phyloP scores from a whole-genome alignment of 2,113 vertebrate species.

The Paraplagusia blochii region DNA sequence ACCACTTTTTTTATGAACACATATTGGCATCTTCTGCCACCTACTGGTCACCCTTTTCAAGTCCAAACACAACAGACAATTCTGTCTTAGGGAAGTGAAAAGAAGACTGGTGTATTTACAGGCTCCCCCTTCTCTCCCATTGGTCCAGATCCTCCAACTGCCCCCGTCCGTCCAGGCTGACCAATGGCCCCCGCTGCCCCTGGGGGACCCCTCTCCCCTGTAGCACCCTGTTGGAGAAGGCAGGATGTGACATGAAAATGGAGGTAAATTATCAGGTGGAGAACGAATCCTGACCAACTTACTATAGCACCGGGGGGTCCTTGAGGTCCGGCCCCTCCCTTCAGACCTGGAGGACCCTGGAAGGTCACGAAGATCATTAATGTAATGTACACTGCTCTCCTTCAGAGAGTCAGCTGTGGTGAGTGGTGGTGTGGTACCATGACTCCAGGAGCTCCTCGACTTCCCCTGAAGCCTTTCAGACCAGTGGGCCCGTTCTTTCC shows the following conservation, averaged over 20 bases:
- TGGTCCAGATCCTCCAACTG: constrained; percentile 85
- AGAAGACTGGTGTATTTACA: constrained; percentile 69
- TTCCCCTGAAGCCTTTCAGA: constrained; percentile 89
- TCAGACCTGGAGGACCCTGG: constrained; percentile 89
- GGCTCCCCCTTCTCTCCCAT: constrained; percentile 94
- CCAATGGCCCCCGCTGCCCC: constrained; percentile 91
- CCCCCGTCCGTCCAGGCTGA: constrained; percentile 85
- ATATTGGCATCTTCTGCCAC: too few species aligned
- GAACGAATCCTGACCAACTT: constrained; percentile 60
- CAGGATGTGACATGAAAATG: too few species aligned
- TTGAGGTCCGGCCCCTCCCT: constrained; percentile 88
- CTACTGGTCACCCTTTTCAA: too few species aligned
- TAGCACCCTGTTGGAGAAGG: constrained; percentile 77
- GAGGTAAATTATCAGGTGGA: too few species aligned
- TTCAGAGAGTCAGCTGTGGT: neutral
- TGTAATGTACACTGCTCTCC: neutral
- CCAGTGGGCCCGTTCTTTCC: constrained; percentile 91
- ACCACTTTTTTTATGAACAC: too few species aligned
- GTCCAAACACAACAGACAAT: too few species aligned
- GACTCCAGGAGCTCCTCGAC: constrained; percentile 85
- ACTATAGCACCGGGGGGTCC: constrained; percentile 86
- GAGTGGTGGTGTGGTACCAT: constrained; percentile 77
- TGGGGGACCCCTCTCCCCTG: constrained; percentile 87
- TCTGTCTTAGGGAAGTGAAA: neutral
- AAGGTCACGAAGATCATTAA: constrained; percentile 9